A percentile compares a stretch with the other conserved stretches of the same genome.
Conservation (phyloP, 2,113 vertebrate genomes). For the Phaethornis superciliosus region DNA sequence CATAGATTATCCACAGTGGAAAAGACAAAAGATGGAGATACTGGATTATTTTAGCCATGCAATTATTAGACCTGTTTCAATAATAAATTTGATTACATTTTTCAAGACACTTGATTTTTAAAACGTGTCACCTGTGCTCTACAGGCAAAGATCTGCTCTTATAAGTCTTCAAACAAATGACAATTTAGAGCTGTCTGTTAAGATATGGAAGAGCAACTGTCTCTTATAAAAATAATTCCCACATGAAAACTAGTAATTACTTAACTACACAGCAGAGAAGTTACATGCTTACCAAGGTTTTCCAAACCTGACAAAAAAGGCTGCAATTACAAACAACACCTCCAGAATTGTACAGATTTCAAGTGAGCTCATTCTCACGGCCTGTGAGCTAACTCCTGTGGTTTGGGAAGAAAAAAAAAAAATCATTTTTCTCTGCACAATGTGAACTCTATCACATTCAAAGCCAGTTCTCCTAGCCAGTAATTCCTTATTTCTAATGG, state of each 20-base stretch:
- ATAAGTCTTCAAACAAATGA: not conserved
- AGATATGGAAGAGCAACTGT: not conserved
- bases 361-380: not conserved
- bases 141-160: not conserved
- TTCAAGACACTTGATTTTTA: not conserved
- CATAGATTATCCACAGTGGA: not conserved
- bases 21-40: not conserved
- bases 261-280: not conserved
- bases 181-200: not conserved
- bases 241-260: not conserved
- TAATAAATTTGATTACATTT: not conserved
- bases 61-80: not conserved
- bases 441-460: not conserved
- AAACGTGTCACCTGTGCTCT: not conserved
- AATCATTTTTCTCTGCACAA: not conserved
- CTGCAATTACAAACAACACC: not conserved
- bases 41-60: not conserved
- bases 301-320: not conserved
- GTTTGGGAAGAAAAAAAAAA: not conserved
- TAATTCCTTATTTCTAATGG: not conserved
- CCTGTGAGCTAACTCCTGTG: not conserved
- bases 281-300: rapidly evolving
- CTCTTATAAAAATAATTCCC: not conserved
- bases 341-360: not conserved
- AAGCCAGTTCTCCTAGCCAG: not conserved